Evolutionary conservation across 2,113 vertebrate genomes (phyloP), one percentile per base, ranked within the genome.

Genomic region (Chloebia gouldiae): DNA sequence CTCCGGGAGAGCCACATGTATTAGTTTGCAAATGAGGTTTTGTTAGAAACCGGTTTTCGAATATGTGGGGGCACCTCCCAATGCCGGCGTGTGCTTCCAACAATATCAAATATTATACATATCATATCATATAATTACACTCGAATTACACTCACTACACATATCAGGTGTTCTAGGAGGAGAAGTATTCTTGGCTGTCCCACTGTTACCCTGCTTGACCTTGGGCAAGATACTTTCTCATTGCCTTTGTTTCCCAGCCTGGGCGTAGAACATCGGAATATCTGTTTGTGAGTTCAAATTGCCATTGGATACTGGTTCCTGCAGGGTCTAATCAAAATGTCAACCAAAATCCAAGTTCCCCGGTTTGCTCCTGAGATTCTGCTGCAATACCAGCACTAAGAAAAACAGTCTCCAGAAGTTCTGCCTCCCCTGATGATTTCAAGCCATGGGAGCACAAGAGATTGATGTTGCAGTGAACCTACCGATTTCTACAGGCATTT

Each of bases 281-380:
- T 44, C 21, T 63, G 33, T 13, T 30, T 5, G 2, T 40, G 44
- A 47, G 25, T 33, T 87, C 18, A 27, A 27, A 47, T 30, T 17
- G 47, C 47, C 51, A 39, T 9, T 54, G 60, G 44, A 47, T 39
- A 40, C n/a, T 0, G 2, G 25, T 23, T 80, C 66, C 59, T 92
- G 53, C 76, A 69, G 18, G 5, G 21, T 56, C 25, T 60, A 30
- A 56, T 18, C 17, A 3, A 68, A 71, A 13, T 9, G 16, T 11
- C 35, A 79, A 35, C 9, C 8, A 22, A 77, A 94, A 77, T 40
- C 10, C 14, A 9, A 5, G 33, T 15, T 71, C 20, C 25, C 8
- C 0, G 0, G 1, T 59, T 88, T 49, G 37, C 25, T 73, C 64
- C 64, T 19, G 42, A 31, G 45, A 49, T 53, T n/a, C 42, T 50